These are phyloP conservation scores for Aleiodes sp. DNA, from an alignment of 1,140 invertebrate genomes.

Conservation along the genomic window DNA sequence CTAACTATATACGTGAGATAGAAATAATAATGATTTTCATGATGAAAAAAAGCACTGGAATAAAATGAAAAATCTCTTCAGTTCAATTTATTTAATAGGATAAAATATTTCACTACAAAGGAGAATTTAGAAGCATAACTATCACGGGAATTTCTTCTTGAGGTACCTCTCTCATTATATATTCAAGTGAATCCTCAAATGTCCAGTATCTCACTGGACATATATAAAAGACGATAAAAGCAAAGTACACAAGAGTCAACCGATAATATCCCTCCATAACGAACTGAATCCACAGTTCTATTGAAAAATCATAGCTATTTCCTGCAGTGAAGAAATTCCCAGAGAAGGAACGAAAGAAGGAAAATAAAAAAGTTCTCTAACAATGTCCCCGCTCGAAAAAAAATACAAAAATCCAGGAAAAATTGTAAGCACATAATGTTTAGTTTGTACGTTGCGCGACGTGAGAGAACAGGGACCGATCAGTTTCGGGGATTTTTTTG, in stretches of 20 bases:
- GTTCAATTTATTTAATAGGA: too few relatives aligned
- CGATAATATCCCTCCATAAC: background rate
- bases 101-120: too few relatives aligned
- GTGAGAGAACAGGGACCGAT: slow-evolving; percentile 25
- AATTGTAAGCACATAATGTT: background rate
- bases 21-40: too few relatives aligned
- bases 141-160: background rate
- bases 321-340: background rate
- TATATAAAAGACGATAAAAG: background rate
- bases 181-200: background rate
- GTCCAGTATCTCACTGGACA: background rate
- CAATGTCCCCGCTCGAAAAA: background rate
- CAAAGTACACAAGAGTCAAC: background rate
- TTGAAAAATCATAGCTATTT: background rate
- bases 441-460: slow-evolving; percentile 1
- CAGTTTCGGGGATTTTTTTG: slow-evolving; percentile 40
- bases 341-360: background rate
- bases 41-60: too few relatives aligned
- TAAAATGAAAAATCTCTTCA: background rate
- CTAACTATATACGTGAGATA: too few relatives aligned
- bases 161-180: background rate
- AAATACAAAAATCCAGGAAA: background rate
- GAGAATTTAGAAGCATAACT: background rate
- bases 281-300: background rate
- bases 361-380: background rate